phyloP scores from a whole-genome alignment of 2,797 vertebrate genomes.

The Tadarida brasiliensis region DNA sequence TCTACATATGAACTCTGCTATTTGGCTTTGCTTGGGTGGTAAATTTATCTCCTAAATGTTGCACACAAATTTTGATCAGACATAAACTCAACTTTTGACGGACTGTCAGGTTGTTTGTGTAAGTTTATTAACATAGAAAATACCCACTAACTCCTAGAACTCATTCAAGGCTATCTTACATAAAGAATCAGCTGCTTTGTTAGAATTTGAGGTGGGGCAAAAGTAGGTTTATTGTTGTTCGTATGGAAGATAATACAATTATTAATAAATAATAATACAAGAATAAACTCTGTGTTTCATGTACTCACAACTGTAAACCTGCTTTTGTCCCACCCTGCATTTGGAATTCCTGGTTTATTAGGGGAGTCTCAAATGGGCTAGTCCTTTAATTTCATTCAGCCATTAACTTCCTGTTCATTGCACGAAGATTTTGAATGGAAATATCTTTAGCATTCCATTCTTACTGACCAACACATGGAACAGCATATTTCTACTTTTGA shows the following conservation, averaged over 20 bases:
- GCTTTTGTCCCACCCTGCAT: background rate
- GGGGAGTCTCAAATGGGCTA: background rate
- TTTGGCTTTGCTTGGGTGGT: slow-evolving; percentile 32
- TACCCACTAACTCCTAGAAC: slow-evolving; percentile 45
- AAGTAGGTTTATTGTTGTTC: background rate
- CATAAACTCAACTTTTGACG: slow-evolving; percentile 65
- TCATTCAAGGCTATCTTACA: slow-evolving; percentile 3
- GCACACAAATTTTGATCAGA: slow-evolving; percentile 43
- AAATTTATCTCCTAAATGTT: slow-evolving; percentile 51
- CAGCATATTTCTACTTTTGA: slow-evolving; percentile 38
- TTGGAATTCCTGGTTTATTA: slow-evolving; percentile 13
- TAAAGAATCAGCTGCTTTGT: slow-evolving; percentile 46
- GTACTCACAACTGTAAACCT: background rate
- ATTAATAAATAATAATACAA: background rate
- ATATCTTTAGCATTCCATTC: slow-evolving; percentile 39
- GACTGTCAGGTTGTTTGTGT: slow-evolving; percentile 63
- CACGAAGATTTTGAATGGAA: slow-evolving; percentile 54
- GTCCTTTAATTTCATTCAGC: slow-evolving; percentile 52
- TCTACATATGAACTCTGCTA: background rate
- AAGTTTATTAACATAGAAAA: slow-evolving; percentile 61
- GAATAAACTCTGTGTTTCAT: background rate
- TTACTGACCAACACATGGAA: slow-evolving; percentile 12
- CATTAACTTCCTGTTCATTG: slow-evolving; percentile 43
- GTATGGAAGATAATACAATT: background rate
- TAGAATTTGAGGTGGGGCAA: background rate